Percentiles rank a stretch among this genome's conserved stretches.
Conservation (phyloP, 2,797 vertebrate species). For the Rhinoraja longicauda region DNA sequence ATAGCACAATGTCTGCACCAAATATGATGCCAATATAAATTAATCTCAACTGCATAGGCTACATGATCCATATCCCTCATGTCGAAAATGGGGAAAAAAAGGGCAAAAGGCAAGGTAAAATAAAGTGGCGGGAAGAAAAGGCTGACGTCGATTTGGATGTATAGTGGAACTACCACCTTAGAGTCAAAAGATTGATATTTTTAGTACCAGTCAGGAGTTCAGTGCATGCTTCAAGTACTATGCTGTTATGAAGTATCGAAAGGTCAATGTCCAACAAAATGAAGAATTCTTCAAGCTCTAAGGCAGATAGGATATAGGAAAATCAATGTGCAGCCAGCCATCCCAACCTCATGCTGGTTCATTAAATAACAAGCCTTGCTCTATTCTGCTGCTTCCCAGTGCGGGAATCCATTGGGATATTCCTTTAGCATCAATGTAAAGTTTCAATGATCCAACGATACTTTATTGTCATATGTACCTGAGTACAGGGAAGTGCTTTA, state of each 20-base stretch:
- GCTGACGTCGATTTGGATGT: background rate
- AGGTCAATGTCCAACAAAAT: background rate
- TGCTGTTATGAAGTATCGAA: too few species aligned
- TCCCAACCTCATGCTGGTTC: background rate
- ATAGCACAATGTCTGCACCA: too few species aligned
- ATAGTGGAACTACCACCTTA: background rate
- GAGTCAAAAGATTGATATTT: background rate
- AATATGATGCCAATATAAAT: too few species aligned
- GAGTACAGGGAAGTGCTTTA: too few species aligned
- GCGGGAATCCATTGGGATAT: background rate
- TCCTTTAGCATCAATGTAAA: too few species aligned
- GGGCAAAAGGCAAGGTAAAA: too few species aligned
- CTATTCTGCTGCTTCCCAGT: background rate
- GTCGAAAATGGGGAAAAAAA: too few species aligned
- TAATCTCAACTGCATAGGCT: too few species aligned
- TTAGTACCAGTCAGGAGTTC: background rate
- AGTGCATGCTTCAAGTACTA: background rate
- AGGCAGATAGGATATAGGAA: background rate
- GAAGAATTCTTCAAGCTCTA: background rate
- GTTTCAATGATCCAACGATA: too few species aligned
- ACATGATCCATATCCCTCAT: too few species aligned
- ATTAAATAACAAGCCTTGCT: background rate
- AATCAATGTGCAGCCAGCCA: background rate
- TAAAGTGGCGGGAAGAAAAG: background rate
- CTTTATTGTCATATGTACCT: too few species aligned